phyloP scores from a whole-genome alignment of 2,797 vertebrate genomes.

The Onychomys torridus region DNA sequence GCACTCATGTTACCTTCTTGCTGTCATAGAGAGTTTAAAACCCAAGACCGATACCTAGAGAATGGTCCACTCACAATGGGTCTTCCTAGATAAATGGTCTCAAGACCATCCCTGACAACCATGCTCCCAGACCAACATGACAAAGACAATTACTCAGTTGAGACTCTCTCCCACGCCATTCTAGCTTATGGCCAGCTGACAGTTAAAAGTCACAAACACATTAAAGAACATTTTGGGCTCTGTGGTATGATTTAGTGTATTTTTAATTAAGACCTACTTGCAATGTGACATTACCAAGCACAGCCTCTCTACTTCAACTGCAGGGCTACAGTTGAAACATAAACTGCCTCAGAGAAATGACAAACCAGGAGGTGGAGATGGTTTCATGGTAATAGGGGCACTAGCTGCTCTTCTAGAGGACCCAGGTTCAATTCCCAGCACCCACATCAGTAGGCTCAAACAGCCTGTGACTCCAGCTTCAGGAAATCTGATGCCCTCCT shows the following conservation, averaged over 20 bases:
- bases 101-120: neutral
- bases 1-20: neutral
- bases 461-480: neutral
- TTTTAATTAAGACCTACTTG: conserved; percentile 52
- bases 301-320: conserved; percentile 58
- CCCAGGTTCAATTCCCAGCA: neutral
- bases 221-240: neutral
- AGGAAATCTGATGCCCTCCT: neutral
- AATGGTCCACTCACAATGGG: neutral
- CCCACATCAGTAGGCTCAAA: neutral
- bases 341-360: conserved; percentile 77
- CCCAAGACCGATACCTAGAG: neutral
- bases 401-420: neutral
- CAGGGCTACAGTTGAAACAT: conserved; percentile 71
- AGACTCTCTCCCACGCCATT: neutral
- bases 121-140: neutral
- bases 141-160: neutral
- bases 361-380: neutral
- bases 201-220: neutral
- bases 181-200: neutral
- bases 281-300: conserved; percentile 70
- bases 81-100: neutral
- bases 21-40: neutral
- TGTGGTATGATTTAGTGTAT: neutral
- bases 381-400: no score